Percentiles rank a stretch among this genome's conserved stretches.
Conservation (phyloP, 2,797 vertebrate species). For the Melanogrammus aeglefinus region DNA sequence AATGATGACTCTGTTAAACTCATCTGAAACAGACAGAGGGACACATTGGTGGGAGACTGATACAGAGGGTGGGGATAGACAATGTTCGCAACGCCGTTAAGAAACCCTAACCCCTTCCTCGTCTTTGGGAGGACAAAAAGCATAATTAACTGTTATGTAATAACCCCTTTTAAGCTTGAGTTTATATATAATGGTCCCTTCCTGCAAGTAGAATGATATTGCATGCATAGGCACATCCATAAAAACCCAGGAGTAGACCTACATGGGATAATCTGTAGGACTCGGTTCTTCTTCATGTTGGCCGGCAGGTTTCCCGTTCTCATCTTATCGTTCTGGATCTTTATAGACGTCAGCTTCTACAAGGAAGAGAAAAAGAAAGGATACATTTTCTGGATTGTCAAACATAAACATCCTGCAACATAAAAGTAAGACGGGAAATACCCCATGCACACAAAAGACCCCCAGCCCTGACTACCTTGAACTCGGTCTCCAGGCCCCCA, state of each 20-base stretch:
- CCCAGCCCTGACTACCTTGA: slow-evolving; percentile 78
- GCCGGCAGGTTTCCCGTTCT: slow-evolving; percentile 93
- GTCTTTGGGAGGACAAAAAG: too few species aligned
- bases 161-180: neutral
- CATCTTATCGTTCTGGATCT: slow-evolving; percentile 99
- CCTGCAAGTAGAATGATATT: too few species aligned
- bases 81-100: too few species aligned
- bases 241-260: slow-evolving; percentile 19
- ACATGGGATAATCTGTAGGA: slow-evolving; percentile 97
- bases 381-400: neutral
- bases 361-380: neutral
- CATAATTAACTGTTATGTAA: neutral
- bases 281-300: slow-evolving; percentile 99
- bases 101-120: neutral
- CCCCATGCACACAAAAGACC: neutral
- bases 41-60: neutral
- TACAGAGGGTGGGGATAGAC: neutral
- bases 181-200: too few species aligned
- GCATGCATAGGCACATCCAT: neutral
- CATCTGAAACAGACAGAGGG: slow-evolving; percentile 72
- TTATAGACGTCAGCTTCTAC: slow-evolving; percentile 97
- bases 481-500: slow-evolving; percentile 93
- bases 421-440: neutral
- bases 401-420: neutral
- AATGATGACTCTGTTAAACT: slow-evolving; percentile 99